Conservation (phyloP, 2,797 vertebrate species). For the Malurus splendens region DNA sequence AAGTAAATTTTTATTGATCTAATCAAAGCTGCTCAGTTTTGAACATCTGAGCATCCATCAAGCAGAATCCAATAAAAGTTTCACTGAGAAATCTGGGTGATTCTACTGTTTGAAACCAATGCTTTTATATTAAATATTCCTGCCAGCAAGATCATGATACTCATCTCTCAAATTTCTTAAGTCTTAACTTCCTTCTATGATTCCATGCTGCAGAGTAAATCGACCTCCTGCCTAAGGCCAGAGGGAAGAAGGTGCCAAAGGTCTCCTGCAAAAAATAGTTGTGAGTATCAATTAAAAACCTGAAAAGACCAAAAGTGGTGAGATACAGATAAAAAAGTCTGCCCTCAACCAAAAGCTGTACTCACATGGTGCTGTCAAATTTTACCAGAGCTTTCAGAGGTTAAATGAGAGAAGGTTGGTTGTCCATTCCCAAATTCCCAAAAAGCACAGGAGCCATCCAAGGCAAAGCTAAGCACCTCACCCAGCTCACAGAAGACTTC, state of each 20-base stretch:
- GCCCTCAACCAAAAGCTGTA: not conserved
- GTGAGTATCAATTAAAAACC: not conserved
- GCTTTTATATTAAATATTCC: not conserved
- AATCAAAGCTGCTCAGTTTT: not conserved
- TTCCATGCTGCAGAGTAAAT: not conserved
- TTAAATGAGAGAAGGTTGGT: not conserved
- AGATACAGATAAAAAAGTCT: not conserved
- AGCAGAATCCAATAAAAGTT: not conserved
- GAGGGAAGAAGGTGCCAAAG: not conserved
- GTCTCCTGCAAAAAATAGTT: not conserved
- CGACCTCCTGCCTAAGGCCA: not conserved
- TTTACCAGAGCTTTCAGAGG: not conserved
- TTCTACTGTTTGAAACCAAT: not conserved
- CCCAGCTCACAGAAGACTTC: not conserved
- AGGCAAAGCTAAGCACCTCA: not conserved
- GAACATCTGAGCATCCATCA: not conserved
- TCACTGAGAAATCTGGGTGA: not conserved
- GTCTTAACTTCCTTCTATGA: not conserved
- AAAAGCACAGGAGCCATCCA: not conserved
- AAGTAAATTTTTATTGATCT: not conserved
- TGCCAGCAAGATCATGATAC: not conserved
- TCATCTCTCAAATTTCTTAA: not conserved
- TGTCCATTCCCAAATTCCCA: not conserved
- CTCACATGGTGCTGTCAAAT: not conserved
- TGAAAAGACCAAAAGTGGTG: not conserved